These are phyloP conservation scores for Drosophila azteca DNA, from an alignment of 1,140 invertebrate genomes.

Conservation along the genomic window DNA sequence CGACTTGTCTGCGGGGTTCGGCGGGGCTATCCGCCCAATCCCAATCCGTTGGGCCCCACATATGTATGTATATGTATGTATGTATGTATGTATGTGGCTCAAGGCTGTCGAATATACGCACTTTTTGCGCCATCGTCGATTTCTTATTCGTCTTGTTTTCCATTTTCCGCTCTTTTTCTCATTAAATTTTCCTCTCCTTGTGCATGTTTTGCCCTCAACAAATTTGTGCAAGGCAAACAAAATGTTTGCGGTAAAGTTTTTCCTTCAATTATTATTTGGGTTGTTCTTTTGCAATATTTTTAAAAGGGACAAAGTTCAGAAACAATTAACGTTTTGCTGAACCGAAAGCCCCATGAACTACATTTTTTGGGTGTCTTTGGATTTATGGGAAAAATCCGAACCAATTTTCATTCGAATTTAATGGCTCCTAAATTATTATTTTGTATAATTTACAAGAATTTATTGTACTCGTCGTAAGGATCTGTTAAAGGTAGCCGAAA, in stretches of 20 bases:
- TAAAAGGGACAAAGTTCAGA: too few relatives aligned
- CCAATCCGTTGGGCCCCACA: conserved; percentile 24
- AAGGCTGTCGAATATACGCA: conserved; percentile 40
- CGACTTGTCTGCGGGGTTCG: conserved; percentile 10
- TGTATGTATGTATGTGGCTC: conserved; percentile 14
- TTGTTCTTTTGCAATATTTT: too few relatives aligned
- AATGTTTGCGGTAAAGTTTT: background rate
- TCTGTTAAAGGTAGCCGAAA: too few relatives aligned
- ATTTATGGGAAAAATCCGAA: too few relatives aligned
- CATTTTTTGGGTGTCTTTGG: too few relatives aligned
- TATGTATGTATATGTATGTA: conserved; percentile 22
- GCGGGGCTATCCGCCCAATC: conserved; percentile 19
- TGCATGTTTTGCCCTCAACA: conserved; percentile 19
- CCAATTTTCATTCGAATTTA: too few relatives aligned
- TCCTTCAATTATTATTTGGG: conserved; percentile 2
- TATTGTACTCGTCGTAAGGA: too few relatives aligned
- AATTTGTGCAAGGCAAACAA: conserved; percentile 9
- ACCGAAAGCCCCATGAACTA: too few relatives aligned
- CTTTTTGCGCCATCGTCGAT: conserved; percentile 52
- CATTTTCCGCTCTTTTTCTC: conserved; percentile 34
- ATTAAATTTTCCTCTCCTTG: conserved; percentile 21
- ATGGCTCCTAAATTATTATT: too few relatives aligned
- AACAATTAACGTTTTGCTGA: too few relatives aligned
- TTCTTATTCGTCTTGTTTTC: conserved; percentile 29
- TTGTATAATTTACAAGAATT: too few relatives aligned